Conservation (phyloP, 2,888 invertebrate genomes). For the Meliscaeva auricollis region DNA sequence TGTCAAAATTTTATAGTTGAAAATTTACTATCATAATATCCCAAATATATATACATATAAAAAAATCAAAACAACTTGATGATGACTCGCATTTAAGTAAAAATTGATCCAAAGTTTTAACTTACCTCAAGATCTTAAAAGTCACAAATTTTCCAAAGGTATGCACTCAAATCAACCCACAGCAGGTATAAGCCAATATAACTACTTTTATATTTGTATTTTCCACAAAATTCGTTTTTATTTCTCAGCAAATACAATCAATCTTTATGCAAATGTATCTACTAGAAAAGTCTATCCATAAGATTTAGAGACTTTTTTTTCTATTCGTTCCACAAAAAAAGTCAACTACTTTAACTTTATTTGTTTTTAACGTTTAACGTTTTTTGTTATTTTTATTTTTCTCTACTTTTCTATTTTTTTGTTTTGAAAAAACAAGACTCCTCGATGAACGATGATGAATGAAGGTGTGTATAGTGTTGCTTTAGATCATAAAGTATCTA, state of each 20-base stretch:
- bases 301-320: conserved; percentile 11
- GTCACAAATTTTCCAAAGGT: conserved; percentile 22
- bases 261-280: conserved; percentile 66
- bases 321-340: conserved; percentile 52
- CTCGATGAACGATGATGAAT: conserved; percentile 17
- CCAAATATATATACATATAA: too few relatives aligned
- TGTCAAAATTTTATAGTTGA: too few relatives aligned
- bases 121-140: conserved; percentile 51
- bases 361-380: conserved; percentile 37
- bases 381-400: too few relatives aligned
- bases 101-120: background rate
- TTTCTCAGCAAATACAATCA: conserved; percentile 45
- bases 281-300: conserved; percentile 47
- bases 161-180: conserved; percentile 27
- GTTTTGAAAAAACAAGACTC: conserved; percentile 24
- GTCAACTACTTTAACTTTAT: conserved; percentile 53
- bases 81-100: too few relatives aligned
- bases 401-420: too few relatives aligned
- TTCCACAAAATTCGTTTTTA: conserved; percentile 32
- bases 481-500: conserved; percentile 21
- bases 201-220: conserved; percentile 18
- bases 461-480: conserved; percentile 52
- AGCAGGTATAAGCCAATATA: conserved; percentile 13
- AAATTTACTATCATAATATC: too few relatives aligned
- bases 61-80: too few relatives aligned